Conservation (phyloP, 2,113 vertebrate species). For the Amblyopsis rosae region DNA sequence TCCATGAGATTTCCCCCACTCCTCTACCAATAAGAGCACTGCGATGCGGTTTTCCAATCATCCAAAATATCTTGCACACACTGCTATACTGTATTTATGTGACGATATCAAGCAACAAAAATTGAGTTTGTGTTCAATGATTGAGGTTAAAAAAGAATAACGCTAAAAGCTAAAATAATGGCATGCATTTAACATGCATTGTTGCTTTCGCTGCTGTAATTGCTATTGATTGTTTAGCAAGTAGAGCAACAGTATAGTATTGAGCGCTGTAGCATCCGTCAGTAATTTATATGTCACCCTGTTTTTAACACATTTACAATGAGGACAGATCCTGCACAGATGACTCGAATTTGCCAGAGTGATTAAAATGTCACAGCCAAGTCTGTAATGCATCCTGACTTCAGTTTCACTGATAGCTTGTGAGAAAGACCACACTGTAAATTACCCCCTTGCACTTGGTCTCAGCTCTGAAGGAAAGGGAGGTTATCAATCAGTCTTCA, state of each 20-base stretch:
- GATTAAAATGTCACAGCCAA: constrained; percentile 69
- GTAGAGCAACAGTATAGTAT: not conserved
- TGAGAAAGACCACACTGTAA: constrained; percentile 42
- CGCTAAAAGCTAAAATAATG: too few species aligned
- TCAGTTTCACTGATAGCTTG: constrained; percentile 50
- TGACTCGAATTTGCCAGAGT: constrained; percentile 48
- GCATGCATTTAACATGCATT: too few species aligned
- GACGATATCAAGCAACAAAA: too few species aligned
- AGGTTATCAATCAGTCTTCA: constrained; percentile 60
- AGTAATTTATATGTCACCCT: constrained; percentile 29
- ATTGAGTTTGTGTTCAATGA: too few species aligned
- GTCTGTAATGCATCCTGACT: constrained; percentile 60
- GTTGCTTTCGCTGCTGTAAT: too few species aligned
- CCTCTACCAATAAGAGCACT: too few species aligned
- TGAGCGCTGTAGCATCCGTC: constrained; percentile 11
- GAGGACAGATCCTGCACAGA: constrained; percentile 50
- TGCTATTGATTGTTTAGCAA: too few species aligned
- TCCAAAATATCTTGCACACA: too few species aligned
- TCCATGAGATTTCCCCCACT: too few species aligned
- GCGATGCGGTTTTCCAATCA: too few species aligned
- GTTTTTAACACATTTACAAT: constrained; percentile 42
- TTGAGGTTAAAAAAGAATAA: too few species aligned
- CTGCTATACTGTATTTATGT: too few species aligned
- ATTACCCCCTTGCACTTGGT: constrained; percentile 48
- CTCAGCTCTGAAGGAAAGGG: constrained; percentile 34